Base-by-base conservation (phyloP, 2,113 vertebrate species). In the Rhynchomys soricoides region DNA sequence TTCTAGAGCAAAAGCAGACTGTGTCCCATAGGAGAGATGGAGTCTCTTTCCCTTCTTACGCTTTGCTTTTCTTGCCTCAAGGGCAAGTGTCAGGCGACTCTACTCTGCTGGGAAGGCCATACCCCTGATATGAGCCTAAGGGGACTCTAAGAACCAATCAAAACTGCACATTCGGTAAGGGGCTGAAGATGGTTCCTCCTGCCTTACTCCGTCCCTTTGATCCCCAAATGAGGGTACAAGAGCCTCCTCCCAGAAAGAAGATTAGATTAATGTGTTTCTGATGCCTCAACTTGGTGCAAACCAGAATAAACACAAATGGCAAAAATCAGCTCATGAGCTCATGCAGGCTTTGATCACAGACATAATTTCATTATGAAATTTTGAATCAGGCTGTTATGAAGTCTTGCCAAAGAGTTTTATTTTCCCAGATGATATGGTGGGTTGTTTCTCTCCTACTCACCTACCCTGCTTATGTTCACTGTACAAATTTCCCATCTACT, bases 301-400 rank as follows among this genome's bases (percentile, higher is more conserved):
- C 96, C 95, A 98, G 97, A 97, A 94, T 96, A 98, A 98, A 98
- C 97, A 97, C 92, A 48, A 96, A 98, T 97, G 97, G 97, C 97
- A 98, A 96, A 97, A 97, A 96, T 98, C 96, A 97, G 94, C 89
- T 79, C 91, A 97, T 97, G 97, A 98, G 96, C 97, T 98, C 97
- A 98, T 98, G 81, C 92, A 64, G 93, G 96, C 97, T 98, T 98
- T 98, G 97, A 98, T 98, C 97, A 98, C 93, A 96, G 97, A 95
- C 97, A 97, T 98, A 97, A 97, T 98, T 98, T 98, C 96, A 97
- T 98, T 98, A 98, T 97, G 97, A 98, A 97, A 97, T 97, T 98
- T 98, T 96, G 95, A 96, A 97, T 96, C 94, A 90, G 89, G 93
- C 97, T 97, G 97, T 97, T 97, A 96, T 98, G 97, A 98, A 97